These are phyloP conservation scores for Cichlasoma orientale DNA, from an alignment of 2,797 vertebrate genomes.

Conservation along the genomic window DNA sequence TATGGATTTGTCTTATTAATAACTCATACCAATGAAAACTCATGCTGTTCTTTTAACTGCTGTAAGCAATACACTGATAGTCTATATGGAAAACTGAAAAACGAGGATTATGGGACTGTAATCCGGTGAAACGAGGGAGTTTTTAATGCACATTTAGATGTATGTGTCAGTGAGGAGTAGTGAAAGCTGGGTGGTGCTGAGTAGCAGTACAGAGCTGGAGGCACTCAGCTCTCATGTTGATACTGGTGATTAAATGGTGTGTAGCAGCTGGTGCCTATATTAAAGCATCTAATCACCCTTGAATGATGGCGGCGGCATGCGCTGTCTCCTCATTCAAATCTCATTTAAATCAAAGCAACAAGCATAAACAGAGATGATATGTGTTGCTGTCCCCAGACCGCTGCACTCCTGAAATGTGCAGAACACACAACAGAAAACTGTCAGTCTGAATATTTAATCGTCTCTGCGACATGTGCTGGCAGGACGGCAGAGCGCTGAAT, in stretches of 20 bases:
- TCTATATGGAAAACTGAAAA: background rate
- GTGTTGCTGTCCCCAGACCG: slow-evolving; percentile 33
- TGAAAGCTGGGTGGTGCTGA: background rate
- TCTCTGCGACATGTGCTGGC: slow-evolving; percentile 43
- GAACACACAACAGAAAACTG: slow-evolving; percentile 54
- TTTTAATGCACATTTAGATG: background rate
- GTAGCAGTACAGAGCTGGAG: slow-evolving; percentile 23
- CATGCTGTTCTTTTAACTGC: background rate
- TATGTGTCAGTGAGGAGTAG: background rate
- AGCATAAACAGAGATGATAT: slow-evolving; percentile 52
- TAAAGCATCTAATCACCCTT: slow-evolving; percentile 71
- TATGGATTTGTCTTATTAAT: background rate
- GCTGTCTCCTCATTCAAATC: slow-evolving; percentile 53
- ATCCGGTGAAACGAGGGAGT: background rate
- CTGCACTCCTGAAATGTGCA: slow-evolving; percentile 38
- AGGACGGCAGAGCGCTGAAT: slow-evolving; percentile 33
- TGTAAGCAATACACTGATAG: background rate
- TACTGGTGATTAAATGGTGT: slow-evolving; percentile 60
- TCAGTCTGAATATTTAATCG: slow-evolving; percentile 63
- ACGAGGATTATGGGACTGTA: background rate
- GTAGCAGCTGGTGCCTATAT: slow-evolving; percentile 72
- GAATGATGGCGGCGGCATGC: slow-evolving; percentile 52
- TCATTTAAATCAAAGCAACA: slow-evolving; percentile 60
- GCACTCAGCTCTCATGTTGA: slow-evolving; percentile 24
- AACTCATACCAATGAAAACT: background rate